These are phyloP conservation scores for Neosilurus hyrtlii DNA, from an alignment of 2,797 vertebrate species.

Conservation along the genomic window DNA sequence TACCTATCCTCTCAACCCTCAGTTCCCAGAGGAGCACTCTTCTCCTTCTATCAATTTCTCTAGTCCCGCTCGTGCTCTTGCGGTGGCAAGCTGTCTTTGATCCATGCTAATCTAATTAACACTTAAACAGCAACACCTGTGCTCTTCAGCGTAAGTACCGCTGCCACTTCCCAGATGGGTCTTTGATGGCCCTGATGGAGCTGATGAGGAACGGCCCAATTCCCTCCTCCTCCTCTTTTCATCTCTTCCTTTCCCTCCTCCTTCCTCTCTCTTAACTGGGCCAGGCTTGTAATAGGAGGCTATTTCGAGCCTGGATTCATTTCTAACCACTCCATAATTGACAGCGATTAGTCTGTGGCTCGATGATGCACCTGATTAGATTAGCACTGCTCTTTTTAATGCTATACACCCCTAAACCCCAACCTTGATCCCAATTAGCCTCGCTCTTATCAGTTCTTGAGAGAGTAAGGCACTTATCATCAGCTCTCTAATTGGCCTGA, in stretches of 20 bases:
- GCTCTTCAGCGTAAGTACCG: conserved; percentile 64
- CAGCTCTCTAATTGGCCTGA: conserved; percentile 69
- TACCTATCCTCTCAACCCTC: background rate
- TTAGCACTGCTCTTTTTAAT: conserved; percentile 65
- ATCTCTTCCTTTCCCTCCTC: conserved; percentile 55
- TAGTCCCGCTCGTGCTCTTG: conserved; percentile 54
- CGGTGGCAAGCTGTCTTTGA: conserved; percentile 68
- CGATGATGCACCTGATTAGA: conserved; percentile 75
- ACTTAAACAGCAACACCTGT: conserved; percentile 77
- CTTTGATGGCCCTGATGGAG: conserved; percentile 67
- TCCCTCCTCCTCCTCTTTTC: conserved; percentile 44
- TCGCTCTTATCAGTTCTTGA: conserved; percentile 64
- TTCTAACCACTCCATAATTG: conserved; percentile 72
- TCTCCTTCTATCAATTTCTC: conserved; percentile 55
- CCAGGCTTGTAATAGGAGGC: conserved; percentile 57
- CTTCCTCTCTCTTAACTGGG: conserved; percentile 27
- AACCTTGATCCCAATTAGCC: conserved; percentile 80
- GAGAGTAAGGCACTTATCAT: conserved; percentile 65
- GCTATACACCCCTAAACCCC: conserved; percentile 67
- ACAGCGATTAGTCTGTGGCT: conserved; percentile 69
- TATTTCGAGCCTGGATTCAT: conserved; percentile 66
- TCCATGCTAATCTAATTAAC: conserved; percentile 77
- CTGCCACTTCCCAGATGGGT: conserved; percentile 69
- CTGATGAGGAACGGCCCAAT: conserved; percentile 60
- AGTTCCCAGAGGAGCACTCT: conserved; percentile 56